phyloP scores from a whole-genome alignment of 2,797 vertebrate genomes.

The Schizothorax lantsangensis region DNA sequence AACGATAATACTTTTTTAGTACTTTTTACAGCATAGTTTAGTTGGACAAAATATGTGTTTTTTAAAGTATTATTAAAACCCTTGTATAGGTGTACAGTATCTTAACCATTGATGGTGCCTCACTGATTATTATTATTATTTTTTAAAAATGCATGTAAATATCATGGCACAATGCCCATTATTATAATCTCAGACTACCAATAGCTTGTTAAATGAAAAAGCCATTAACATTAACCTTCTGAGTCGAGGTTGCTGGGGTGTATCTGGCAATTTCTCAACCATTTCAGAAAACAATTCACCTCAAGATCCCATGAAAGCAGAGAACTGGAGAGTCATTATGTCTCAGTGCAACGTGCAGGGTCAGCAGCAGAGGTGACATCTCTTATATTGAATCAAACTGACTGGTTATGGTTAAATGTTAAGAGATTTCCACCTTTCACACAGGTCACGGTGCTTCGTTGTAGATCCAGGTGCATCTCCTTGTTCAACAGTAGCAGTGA shows the following conservation, averaged over 20 bases:
- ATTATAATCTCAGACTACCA: slow-evolving; percentile 5
- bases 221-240: slow-evolving; percentile 6
- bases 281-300: slow-evolving; percentile 43
- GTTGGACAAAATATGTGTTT: not conserved
- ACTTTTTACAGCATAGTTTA: not conserved
- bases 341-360: slow-evolving; percentile 11
- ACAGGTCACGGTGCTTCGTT: slow-evolving; percentile 23
- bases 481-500: not conserved
- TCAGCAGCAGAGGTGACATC: slow-evolving; percentile 4
- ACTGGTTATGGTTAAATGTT: slow-evolving; percentile 37
- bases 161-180: not conserved
- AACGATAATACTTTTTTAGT: too few species aligned
- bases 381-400: slow-evolving; percentile 23
- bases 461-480: not conserved
- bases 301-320: slow-evolving; percentile 25
- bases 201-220: slow-evolving; percentile 25
- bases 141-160: not conserved
- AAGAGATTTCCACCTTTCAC: slow-evolving; percentile 34
- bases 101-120: not conserved
- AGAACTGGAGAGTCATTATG: slow-evolving; percentile 37
- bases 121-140: not conserved
- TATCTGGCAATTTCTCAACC: slow-evolving; percentile 1
- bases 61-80: not conserved
- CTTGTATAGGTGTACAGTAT: not conserved
- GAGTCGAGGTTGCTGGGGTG: not conserved